Evolutionary conservation across 1,140 invertebrate genomes (phyloP).

Genomic region (Drosophila seguyi): DNA sequence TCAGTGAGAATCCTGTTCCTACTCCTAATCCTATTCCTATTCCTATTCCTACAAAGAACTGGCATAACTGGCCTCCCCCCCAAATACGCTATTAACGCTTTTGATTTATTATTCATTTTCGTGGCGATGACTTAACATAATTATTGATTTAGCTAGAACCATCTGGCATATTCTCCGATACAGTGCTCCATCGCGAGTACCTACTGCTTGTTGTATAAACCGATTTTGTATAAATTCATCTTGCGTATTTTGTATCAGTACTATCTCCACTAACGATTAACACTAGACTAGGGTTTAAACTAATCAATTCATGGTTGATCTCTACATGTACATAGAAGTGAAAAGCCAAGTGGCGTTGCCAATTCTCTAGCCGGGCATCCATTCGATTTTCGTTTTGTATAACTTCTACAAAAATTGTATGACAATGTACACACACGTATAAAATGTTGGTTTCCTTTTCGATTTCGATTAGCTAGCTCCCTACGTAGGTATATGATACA

Average conservation of each 20-base stretch:
- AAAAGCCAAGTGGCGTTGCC: conserved; percentile 36
- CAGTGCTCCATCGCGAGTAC: conserved; percentile 20
- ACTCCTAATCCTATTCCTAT: conserved; percentile 3
- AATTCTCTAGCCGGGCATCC: conserved; percentile 14
- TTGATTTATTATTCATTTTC: conserved; percentile 32
- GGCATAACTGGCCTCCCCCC: neutral
- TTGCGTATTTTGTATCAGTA: conserved; percentile 80
- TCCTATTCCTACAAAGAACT: conserved; percentile 26
- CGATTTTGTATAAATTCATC: conserved; percentile 77
- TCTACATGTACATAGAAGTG: conserved; percentile 16
- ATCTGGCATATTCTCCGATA: conserved; percentile 18
- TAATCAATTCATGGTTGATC: conserved; percentile 57
- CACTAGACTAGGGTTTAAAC: conserved; percentile 52
- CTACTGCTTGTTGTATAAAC: conserved; percentile 65
- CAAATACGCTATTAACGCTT: conserved; percentile 22
- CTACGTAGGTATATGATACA: conserved; percentile 44
- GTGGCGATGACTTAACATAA: conserved; percentile 50
- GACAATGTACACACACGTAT: conserved; percentile 72
- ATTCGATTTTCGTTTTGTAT: conserved; percentile 47
- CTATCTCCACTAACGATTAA: conserved; percentile 77
- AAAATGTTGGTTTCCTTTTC: conserved; percentile 49
- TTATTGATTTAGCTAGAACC: conserved; percentile 53
- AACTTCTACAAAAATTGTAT: conserved; percentile 77
- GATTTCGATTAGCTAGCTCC: conserved; percentile 10
- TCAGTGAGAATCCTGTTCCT: conserved; percentile 26